Evolutionary conservation across 2,113 vertebrate genomes (phyloP), one percentile per base, ranked within the genome.

Genomic region (Mastomys coucha): DNA sequence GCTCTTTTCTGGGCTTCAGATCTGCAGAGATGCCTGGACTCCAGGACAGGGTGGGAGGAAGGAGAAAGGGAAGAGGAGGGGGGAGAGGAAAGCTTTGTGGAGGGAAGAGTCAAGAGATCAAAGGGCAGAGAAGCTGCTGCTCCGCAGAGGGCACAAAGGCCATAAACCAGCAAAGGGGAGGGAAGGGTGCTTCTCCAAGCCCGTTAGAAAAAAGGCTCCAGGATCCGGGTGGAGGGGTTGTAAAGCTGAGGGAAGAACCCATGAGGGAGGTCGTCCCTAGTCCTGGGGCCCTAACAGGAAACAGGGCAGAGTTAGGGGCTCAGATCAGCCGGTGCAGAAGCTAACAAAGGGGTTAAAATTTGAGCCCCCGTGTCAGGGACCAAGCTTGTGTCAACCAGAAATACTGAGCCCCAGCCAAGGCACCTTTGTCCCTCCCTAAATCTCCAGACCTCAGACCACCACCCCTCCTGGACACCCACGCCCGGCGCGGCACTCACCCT

Each of bases 31-130:
- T 91, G 97, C 96, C 87, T 51, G 63, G 6, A 22, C 73, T n/a
- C 58, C 39, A 0, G 58, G 26, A 31, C n/a, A 17, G 22, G 20
- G n/a, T 22, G 26, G 49, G 58, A 28, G n/a, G 0, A 28, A 45
- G 67, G 39, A 33, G 70, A 24, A 39, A 49, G 56, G 53, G 11
- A 39, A 49, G 56, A 70, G 45, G 67, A 82, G 31, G n/a, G n/a
- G 72, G n/a, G 3, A 36, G 86, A 77, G 39, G 3, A 69, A 80
- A 93, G 97, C 97, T 97, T 89, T 94, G 94, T 92, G 11, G 42
- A 36, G 81, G 73, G 36, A n/a, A 78, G 95, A 92, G 92, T 97
- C 96, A 97, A 97, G 97, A 95, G 97, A 97, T 97, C 97, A 97
- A 98, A 97, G 95, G 93, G 96, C 95, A 95, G 85, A 24, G 69